Percentiles rank a stretch among this genome's conserved stretches.
phyloP scores from a whole-genome alignment of 2,888 invertebrate species.

The Drosophila hamatofila region DNA sequence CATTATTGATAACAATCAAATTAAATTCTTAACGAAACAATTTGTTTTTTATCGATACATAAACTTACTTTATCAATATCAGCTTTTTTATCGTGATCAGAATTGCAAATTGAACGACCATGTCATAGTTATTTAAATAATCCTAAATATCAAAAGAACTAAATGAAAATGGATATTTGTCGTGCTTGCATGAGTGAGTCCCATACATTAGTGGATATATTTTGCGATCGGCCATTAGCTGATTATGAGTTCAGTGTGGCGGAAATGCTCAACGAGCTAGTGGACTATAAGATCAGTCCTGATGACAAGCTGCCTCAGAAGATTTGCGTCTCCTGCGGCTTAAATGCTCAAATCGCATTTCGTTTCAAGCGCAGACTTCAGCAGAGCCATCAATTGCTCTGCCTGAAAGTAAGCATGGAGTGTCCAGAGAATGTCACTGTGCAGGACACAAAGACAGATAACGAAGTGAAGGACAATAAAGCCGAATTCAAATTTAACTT shows the following conservation, averaged over 20 bases:
- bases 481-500: background rate
- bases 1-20: too few relatives aligned
- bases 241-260: constrained; percentile 19
- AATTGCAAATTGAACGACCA: background rate
- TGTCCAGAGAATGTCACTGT: background rate
- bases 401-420: constrained; percentile 4
- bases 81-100: background rate
- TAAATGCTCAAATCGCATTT: constrained; percentile 23
- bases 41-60: background rate
- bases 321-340: constrained; percentile 34
- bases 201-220: constrained; percentile 25
- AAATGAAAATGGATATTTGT: constrained; percentile 24
- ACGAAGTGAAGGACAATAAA: background rate
- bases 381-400: constrained; percentile 17
- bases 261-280: constrained; percentile 34
- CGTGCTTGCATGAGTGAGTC: constrained; percentile 30
- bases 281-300: constrained; percentile 10
- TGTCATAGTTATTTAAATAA: background rate
- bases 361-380: constrained; percentile 18
- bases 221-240: constrained; percentile 10
- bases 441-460: background rate
- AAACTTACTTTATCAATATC: too few relatives aligned
- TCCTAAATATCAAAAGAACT: background rate
- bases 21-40: background rate
- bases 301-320: constrained; percentile 27